Percentiles rank a stretch among this genome's conserved stretches.
Conservation (phyloP, 2,888 invertebrate genomes). For the Dasypolia templi region DNA sequence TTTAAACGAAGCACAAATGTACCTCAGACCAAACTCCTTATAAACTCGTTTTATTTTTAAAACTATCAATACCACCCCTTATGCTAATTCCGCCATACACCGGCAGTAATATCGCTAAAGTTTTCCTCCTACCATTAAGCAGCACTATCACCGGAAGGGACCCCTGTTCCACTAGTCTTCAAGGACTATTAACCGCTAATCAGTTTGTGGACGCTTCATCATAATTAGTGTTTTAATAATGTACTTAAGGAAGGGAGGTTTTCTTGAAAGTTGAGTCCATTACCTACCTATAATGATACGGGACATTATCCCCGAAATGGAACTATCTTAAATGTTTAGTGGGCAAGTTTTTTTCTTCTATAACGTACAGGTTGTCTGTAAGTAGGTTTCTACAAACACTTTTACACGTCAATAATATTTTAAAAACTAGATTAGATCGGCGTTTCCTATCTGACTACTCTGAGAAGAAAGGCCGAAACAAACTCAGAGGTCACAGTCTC, state of each 20-base stretch:
- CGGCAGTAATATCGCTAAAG: slow-evolving; percentile 43
- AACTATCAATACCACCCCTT: slow-evolving; percentile 23
- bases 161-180: slow-evolving; percentile 62
- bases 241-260: slow-evolving; percentile 27
- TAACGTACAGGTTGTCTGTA: background rate
- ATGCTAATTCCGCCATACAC: slow-evolving; percentile 30
- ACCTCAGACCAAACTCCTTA: too few species aligned
- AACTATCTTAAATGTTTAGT: background rate
- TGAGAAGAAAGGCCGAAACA: too few species aligned
- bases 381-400: too few species aligned
- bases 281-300: background rate
- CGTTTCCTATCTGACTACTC: too few species aligned
- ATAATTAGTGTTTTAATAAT: slow-evolving; percentile 52
- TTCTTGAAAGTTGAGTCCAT: slow-evolving; percentile 31
- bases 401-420: too few species aligned
- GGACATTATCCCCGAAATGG: background rate
- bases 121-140: slow-evolving; percentile 51
- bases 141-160: slow-evolving; percentile 45
- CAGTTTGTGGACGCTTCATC: slow-evolving; percentile 50
- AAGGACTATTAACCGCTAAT: slow-evolving; percentile 70
- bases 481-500: too few species aligned
- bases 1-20: too few species aligned
- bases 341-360: background rate
- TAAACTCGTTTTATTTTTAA: background rate
- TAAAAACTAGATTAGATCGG: too few species aligned